phyloP scores from a whole-genome alignment of 2,888 invertebrate genomes.

The Caenorhabditis afra region DNA sequence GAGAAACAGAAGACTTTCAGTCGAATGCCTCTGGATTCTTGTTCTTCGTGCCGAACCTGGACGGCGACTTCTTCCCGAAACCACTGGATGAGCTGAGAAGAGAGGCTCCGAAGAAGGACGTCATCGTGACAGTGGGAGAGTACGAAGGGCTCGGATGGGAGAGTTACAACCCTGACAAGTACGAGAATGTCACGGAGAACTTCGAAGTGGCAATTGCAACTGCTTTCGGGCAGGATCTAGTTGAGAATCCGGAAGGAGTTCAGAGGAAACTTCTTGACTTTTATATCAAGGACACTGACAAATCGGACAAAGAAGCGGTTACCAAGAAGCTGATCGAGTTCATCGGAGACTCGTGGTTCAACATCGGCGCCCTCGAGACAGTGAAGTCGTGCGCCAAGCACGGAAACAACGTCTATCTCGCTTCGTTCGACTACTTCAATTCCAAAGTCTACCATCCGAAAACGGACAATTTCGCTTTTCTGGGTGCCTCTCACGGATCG shows the following conservation, averaged over 20 bases:
- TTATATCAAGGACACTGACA: conserved; percentile 30
- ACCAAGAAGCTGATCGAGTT: conserved; percentile 31
- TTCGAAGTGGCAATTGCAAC: neutral
- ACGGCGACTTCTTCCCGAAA: conserved; percentile 69
- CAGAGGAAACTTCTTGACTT: conserved; percentile 33
- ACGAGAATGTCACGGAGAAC: neutral
- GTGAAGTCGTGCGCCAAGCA: conserved; percentile 44
- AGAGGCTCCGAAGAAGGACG: conserved; percentile 55
- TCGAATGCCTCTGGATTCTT: conserved; percentile 40
- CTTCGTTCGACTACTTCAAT: conserved; percentile 61
- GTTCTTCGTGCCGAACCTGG: conserved; percentile 62
- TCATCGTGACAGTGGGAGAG: conserved; percentile 56
- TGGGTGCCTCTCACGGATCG: conserved; percentile 58
- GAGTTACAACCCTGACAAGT: too few relatives aligned
- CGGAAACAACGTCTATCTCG: conserved; percentile 59
- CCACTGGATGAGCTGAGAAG: conserved; percentile 56
- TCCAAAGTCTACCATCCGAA: conserved; percentile 7
- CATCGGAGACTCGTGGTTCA: conserved; percentile 48
- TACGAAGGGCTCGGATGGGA: conserved; percentile 64
- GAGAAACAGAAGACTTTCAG: neutral
- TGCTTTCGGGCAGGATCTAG: neutral
- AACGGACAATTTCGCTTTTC: conserved; percentile 2
- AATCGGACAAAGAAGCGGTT: conserved; percentile 29
- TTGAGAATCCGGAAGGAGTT: neutral
- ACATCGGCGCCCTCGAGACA: conserved; percentile 40